A percentile compares a stretch with the other conserved stretches of the same genome.
Evolutionary conservation across 2,797 vertebrate genomes (phyloP).

Genomic region (Emys orbicularis): DNA sequence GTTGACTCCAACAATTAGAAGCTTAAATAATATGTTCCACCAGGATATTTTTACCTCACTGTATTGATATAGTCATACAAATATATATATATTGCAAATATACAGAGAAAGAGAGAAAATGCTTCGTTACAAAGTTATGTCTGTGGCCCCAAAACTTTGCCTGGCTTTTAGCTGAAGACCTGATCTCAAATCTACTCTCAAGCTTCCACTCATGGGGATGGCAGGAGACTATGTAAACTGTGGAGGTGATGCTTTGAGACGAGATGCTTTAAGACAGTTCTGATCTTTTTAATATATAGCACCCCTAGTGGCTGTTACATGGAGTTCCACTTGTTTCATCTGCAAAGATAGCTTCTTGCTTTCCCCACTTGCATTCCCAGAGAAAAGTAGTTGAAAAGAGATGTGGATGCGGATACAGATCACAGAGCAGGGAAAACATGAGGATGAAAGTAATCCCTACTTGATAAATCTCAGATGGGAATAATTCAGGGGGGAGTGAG

Average conservation of each 20-base stretch:
- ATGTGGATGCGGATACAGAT: neutral
- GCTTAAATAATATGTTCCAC: neutral
- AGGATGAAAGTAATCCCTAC: neutral
- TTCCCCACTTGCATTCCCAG: neutral
- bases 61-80: neutral
- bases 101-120: neutral
- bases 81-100: neutral
- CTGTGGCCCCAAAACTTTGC: fast-evolving
- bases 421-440: neutral
- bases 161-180: neutral
- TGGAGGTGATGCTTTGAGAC: slow-evolving; percentile 18
- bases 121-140: neutral
- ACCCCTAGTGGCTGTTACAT: slow-evolving; percentile 59
- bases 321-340: neutral
- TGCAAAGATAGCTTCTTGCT: neutral
- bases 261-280: slow-evolving; percentile 38
- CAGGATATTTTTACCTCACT: fast-evolving
- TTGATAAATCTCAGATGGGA: neutral
- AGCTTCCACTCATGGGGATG: neutral
- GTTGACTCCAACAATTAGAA: neutral
- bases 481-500: neutral
- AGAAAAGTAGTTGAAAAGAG: slow-evolving; percentile 25
- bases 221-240: neutral
- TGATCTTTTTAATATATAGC: slow-evolving; percentile 16
- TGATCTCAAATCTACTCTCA: neutral